phyloP scores from a whole-genome alignment of 2,797 vertebrate species.

The Sarcophilus harrisii region DNA sequence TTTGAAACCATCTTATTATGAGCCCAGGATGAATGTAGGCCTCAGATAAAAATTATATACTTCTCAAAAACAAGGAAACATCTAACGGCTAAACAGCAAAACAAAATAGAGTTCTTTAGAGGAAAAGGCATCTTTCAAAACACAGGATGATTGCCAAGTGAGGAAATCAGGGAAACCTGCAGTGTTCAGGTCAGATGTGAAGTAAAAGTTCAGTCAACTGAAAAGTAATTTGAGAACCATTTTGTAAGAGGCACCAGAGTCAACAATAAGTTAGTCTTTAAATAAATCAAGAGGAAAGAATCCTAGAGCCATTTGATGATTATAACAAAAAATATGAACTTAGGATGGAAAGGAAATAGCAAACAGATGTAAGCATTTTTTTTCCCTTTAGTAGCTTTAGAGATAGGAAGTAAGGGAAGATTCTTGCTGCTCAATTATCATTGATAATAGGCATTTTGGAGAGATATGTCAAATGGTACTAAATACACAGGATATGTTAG shows the following conservation, averaged over 20 bases:
- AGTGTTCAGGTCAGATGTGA: slow-evolving; percentile 48
- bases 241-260: not conserved
- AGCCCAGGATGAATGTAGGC: not conserved
- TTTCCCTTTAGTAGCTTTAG: not conserved
- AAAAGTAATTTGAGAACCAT: not conserved
- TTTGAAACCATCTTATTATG: not conserved
- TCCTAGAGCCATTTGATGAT: not conserved
- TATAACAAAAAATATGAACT: not conserved
- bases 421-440: not conserved
- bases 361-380: not conserved
- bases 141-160: not conserved
- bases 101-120: not conserved
- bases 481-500: not conserved
- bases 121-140: slow-evolving; percentile 12
- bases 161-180: not conserved
- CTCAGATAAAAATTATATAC: not conserved
- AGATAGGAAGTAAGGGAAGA: not conserved
- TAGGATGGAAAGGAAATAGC: not conserved
- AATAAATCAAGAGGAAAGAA: not conserved
- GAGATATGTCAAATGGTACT: not conserved
- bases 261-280: not conserved
- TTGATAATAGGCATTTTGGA: not conserved
- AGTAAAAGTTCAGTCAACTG: slow-evolving; percentile 22
- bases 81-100: not conserved
- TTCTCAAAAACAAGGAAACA: not conserved